These are phyloP conservation scores for Trinorchestia longiramus DNA, from an alignment of 1,140 invertebrate species.

Conservation along the genomic window DNA sequence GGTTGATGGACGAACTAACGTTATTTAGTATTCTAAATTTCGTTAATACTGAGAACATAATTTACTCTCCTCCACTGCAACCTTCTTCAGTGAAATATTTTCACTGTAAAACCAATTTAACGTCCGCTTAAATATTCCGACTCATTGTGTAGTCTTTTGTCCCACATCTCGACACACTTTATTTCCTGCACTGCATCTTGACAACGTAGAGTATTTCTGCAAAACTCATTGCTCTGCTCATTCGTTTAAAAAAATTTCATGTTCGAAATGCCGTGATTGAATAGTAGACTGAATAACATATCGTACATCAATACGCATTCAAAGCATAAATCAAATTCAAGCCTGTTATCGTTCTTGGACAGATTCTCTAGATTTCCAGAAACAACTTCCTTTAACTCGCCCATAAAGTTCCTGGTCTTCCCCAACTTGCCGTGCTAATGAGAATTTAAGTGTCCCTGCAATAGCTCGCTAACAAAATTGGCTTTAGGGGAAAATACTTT, in stretches of 20 bases:
- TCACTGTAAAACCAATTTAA: too few species aligned
- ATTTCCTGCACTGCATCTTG: too few species aligned
- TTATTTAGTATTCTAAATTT: too few species aligned
- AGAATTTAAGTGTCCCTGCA: not conserved
- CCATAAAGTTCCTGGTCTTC: not conserved
- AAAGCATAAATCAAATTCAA: not conserved
- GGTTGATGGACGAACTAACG: too few species aligned
- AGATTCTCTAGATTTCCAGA: not conserved
- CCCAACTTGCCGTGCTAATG: not conserved
- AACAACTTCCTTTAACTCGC: not conserved
- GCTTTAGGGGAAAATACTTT: not conserved
- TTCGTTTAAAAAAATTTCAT: not conserved
- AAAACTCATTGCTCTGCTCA: not conserved
- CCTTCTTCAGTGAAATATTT: too few species aligned
- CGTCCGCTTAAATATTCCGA: too few species aligned
- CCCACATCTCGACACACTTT: too few species aligned
- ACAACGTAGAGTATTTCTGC: too few species aligned
- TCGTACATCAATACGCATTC: not conserved
- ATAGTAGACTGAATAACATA: not conserved
- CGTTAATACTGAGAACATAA: too few species aligned
- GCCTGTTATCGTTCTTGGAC: not conserved
- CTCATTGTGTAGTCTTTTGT: too few species aligned
- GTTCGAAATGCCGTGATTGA: not conserved
- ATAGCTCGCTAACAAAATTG: not conserved
- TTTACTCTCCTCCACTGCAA: too few species aligned